Evolutionary conservation across 2,888 invertebrate genomes (phyloP), one percentile per base, ranked within the genome.

Genomic region (Eupithecia tripunctaria): DNA sequence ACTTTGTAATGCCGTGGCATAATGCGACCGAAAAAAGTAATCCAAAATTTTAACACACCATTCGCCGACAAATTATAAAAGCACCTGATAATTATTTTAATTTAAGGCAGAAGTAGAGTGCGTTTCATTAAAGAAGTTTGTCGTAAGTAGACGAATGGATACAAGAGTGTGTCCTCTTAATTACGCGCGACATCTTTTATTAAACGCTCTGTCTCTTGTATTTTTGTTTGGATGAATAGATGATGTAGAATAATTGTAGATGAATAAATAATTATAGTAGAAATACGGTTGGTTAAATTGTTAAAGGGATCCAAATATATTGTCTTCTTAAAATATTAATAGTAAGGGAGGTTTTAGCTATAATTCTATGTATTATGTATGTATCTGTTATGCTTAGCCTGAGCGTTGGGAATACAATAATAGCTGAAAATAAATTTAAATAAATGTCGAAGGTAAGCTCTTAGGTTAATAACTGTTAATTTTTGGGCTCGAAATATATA

Each of bases 181-280:
- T 21, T 51, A 10, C 21, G 2, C n/a, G 51, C 51, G 21, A 51
- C 51, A 6, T 47, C n/a, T 51, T 51, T 51, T 6, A 32, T 56
- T 25, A 56, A 56, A 25, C 56, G 47, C 56, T 4, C 25, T 25
- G 10, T 56, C 21, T 25, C 25, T 51, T 21, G 14, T 25, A 21
- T 25, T 21, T 18, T 56, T 14, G 25, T 56, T 56, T 25, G 14
- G 12, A 25, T 56, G 1, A 25, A 56, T 56, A 56, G 56, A 56
- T 56, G 25, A 56, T 56, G 56, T 56, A 25, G 25, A 56, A 56
- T 25, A 56, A 56, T 25, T 56, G 25, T 56, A 56, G 56, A 21
- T 51, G 51, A 25, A 25, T 56, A 56, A 25, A 5, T 56, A 12
- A 51, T 51, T 2, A 47, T 47, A 51, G 10, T 12, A 14, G n/a